Evolutionary conservation across 2,888 invertebrate species (phyloP).

Genomic region (Strigamia maritima): DNA sequence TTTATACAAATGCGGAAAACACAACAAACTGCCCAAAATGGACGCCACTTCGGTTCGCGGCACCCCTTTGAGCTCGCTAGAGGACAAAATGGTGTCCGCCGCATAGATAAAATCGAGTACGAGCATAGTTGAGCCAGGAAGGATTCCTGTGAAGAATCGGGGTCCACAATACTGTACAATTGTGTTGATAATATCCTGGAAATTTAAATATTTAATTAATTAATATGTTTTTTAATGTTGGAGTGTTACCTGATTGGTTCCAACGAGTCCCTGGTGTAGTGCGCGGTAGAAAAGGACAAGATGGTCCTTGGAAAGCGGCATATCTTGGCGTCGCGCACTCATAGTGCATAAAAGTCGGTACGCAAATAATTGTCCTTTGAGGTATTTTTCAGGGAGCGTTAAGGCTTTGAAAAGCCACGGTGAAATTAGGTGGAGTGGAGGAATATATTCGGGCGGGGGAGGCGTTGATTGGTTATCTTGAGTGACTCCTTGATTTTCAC

Average conservation of each 20-base stretch:
- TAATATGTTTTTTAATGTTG: too few species aligned
- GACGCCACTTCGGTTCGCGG: slow-evolving; percentile 89
- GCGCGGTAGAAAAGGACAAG: slow-evolving; percentile 82
- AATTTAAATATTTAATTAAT: slow-evolving; percentile 36
- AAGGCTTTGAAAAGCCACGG: slow-evolving; percentile 91
- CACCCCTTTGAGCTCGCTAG: slow-evolving; percentile 56
- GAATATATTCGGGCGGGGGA: slow-evolving; percentile 70
- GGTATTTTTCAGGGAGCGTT: slow-evolving; percentile 68
- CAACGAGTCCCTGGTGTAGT: slow-evolving; percentile 66
- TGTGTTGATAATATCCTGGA: slow-evolving; percentile 70
- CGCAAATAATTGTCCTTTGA: slow-evolving; percentile 77
- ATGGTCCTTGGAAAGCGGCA: slow-evolving; percentile 66
- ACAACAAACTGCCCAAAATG: slow-evolving; percentile 79
- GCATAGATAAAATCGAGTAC: slow-evolving; percentile 86
- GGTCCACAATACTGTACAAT: slow-evolving; percentile 77
- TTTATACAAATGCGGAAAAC: slow-evolving; percentile 69
- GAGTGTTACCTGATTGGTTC: slow-evolving; percentile 60
- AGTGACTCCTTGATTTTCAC: slow-evolving; percentile 73
- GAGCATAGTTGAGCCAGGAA: slow-evolving; percentile 83
- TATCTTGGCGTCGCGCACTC: slow-evolving; percentile 76
- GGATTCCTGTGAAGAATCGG: slow-evolving; percentile 75
- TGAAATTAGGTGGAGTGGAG: slow-evolving; percentile 80
- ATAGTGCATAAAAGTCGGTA: slow-evolving; percentile 75
- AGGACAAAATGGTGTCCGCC: slow-evolving; percentile 78
- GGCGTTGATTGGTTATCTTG: slow-evolving; percentile 72